phyloP scores from a whole-genome alignment of 1,140 invertebrate genomes.

The Meloidogyne chitwoodi region DNA sequence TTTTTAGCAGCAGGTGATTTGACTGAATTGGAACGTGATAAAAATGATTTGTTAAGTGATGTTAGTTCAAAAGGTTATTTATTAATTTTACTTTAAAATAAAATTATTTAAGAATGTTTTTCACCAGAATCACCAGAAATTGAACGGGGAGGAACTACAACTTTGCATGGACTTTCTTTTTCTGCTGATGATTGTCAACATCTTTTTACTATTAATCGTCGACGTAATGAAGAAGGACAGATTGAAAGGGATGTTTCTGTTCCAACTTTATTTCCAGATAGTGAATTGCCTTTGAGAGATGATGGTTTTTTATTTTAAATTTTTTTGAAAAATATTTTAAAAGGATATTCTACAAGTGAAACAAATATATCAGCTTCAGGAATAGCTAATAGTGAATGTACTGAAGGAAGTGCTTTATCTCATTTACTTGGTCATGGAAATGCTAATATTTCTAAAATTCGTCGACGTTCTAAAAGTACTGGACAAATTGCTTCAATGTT shows the following conservation, averaged over 20 bases:
- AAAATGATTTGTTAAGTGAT: conserved; percentile 4
- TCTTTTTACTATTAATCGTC: background rate
- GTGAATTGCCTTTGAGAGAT: background rate
- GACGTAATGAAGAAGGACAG: background rate
- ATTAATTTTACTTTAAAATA: background rate
- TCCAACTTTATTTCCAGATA: background rate
- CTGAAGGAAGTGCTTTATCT: background rate
- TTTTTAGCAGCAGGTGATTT: conserved; percentile 8
- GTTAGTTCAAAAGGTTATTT: conserved; percentile 1
- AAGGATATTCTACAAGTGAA: background rate
- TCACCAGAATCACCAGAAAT: background rate
- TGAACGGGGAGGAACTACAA: background rate
- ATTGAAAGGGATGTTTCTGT: background rate
- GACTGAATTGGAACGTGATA: conserved; percentile 6
- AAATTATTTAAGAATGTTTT: background rate
- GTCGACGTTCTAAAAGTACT: background rate
- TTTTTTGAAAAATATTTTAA: background rate
- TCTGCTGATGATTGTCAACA: conserved; percentile 2
- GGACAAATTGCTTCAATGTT: background rate
- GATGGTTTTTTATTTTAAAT: background rate
- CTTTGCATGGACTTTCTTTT: conserved; percentile 9
- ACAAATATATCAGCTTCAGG: background rate
- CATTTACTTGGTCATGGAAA: background rate
- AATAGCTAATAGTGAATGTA: background rate
- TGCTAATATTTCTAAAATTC: background rate